Base-by-base conservation (phyloP, 2,797 vertebrate species). In the Neopelma chrysocephalum region DNA sequence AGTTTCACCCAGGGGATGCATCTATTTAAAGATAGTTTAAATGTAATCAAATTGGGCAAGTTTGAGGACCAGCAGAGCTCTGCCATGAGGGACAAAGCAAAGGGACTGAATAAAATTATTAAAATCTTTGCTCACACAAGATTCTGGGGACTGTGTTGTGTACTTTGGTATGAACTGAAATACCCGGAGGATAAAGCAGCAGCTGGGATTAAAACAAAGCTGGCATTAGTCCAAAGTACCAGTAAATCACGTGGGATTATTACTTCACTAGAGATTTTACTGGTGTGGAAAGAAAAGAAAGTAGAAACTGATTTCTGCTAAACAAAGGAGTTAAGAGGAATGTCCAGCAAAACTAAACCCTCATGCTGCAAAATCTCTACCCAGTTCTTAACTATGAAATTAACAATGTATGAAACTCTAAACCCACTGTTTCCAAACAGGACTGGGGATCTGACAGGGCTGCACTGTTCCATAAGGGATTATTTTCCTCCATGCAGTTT, bases 11-110 rank as follows among this genome's bases (percentile, higher is more conserved):
- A 84, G 65, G 76, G 92, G 94, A 92, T 72, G 61, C 57, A 84
- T 91, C 94, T 96, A 61, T 81, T 92, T 91, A 84, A 95, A 81
- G 40, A 87, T 71, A 93, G 86, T 89, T 96, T 96, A 95, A 95
- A 95, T 83, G 77, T 95, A 96, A 97, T 96, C 87, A 90, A 88
- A 94, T 72, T 85, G 78, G 89, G 92, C 78, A 86, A 93, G 84
- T 86, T 89, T 87, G 95, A 95, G 89, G 47, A 94, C 88, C 82
- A 89, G 82, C 87, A 89, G 93, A 94, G 11, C 73, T 93, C 72
- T 92, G 77, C 90, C 82, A 56, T 31, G 53, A 87, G 88, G 58
- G 87, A 95, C 31, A 80, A 87, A 65, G 71, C 61, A 81, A 89
- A 89, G 48, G 60, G 47, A 85, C 60, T 15, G 53, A 84, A 90